Evolutionary conservation across 2,888 invertebrate genomes (phyloP).

Genomic region (Diarsia brunnea): DNA sequence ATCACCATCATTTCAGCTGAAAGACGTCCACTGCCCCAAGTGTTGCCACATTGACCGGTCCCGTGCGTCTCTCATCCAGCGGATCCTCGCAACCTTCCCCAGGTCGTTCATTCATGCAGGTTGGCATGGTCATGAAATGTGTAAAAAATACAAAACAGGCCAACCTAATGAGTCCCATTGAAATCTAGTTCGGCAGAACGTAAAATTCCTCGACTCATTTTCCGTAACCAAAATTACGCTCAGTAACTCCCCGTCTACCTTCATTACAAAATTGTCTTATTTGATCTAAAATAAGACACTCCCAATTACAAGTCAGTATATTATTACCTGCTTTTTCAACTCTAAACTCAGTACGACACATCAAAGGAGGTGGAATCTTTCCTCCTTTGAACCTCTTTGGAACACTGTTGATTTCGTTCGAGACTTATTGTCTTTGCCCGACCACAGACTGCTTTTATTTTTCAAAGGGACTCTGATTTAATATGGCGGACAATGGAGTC

Average conservation of each 20-base stretch:
- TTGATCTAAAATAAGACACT: constrained; percentile 25
- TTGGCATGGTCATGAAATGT: background rate
- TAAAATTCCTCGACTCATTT: background rate
- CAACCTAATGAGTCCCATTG: background rate
- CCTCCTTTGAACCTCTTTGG: constrained; percentile 62
- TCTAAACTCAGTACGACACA: constrained; percentile 52
- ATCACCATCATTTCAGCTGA: too few relatives aligned
- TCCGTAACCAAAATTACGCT: background rate
- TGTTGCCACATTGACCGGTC: too few relatives aligned
- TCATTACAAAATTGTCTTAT: background rate
- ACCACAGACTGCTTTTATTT: constrained; percentile 74
- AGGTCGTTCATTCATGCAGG: too few relatives aligned
- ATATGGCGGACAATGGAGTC: constrained; percentile 74
- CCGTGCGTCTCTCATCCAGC: too few relatives aligned
- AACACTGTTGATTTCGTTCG: constrained; percentile 57
- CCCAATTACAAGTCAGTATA: constrained; percentile 41
- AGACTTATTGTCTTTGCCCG: constrained; percentile 71
- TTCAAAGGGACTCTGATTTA: constrained; percentile 82
- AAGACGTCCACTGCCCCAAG: too few relatives aligned
- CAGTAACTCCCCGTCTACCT: background rate
- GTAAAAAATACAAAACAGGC: background rate
- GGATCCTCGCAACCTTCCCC: too few relatives aligned
- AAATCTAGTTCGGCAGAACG: background rate
- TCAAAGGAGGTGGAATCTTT: constrained; percentile 62
- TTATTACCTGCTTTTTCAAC: constrained; percentile 30